Base-by-base conservation (phyloP, 2,113 vertebrate genomes). In the Ptilorrhoa leucosticta region DNA sequence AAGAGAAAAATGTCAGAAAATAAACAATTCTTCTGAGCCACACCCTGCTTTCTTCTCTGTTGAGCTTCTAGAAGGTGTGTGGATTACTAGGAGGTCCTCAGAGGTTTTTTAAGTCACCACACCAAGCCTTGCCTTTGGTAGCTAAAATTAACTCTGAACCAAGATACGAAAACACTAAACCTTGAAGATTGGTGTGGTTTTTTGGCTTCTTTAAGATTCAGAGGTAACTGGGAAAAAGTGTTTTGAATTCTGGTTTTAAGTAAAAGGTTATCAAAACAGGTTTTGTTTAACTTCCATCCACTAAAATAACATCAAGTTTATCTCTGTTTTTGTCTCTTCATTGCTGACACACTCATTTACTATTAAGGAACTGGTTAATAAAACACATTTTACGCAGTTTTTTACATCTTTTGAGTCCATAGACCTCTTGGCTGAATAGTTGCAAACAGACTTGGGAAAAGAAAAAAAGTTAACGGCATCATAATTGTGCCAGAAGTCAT, bases 401-500 rank as follows among this genome's bases (percentile, higher is more conserved):
- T 72, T 91, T 40, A 33, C 19, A 26, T 75, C 58, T 89, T 64
- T 71, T 35, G 42, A 70, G 14, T 87, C 87, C 77, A 23, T n/a
- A 92, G 86, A 92, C 78, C 39, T 31, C 63, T 91, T 92, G 84
- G 77, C 86, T 96, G 93, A 94, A 80, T 57, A 96, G 79, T 48
- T 93, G 23, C 61, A 96, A 92, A 87, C 71, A 71, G 51, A 92
- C 87, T 95, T 92, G 44, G 42, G 42, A 92, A 80, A 96, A 60
- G 61, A 66, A 87, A 83, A 91, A 18, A 66, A n/a, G n/a, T n/a
- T 87, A 87, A 84, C 73, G 93, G 39, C 78, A 86, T 64, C 39
- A 11, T 65, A 66, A 86, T 65, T 94, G 90, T 97, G 63, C 94
- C 96, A 97, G 87, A 90, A 97, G 71, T 96, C 75, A 71, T 54